Percentiles rank a stretch among this genome's conserved stretches.
Conservation (phyloP, 2,797 vertebrate species). For the Pseudocheirus occidentalis region DNA sequence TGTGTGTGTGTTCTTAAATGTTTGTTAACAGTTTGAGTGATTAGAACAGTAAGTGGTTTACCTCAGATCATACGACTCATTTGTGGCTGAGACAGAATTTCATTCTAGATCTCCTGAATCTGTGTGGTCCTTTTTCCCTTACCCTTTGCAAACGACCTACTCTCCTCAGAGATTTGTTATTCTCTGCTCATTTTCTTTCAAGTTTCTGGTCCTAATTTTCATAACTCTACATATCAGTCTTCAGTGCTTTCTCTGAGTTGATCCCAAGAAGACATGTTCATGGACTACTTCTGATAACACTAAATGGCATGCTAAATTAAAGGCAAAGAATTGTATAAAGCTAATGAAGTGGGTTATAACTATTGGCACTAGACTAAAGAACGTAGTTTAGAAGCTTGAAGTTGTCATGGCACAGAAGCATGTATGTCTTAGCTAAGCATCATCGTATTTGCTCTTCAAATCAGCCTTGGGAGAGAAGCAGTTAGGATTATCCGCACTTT, state of each 20-base stretch:
- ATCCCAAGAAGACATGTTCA: not conserved
- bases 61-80: not conserved
- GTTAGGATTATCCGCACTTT: not conserved
- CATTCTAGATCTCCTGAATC: not conserved
- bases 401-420: not conserved
- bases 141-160: not conserved
- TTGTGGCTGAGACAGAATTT: not conserved
- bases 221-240: not conserved
- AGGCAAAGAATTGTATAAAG: not conserved
- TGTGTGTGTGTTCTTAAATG: not conserved
- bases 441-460: not conserved
- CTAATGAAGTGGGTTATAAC: not conserved
- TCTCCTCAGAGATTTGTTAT: not conserved
- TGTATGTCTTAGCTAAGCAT: not conserved
- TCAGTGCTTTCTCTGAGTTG: not conserved
- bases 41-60: not conserved
- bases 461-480: not conserved
- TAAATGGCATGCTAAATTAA: not conserved
- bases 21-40: not conserved
- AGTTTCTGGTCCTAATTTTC: not conserved
- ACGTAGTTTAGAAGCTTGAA: not conserved
- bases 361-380: not conserved
- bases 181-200: not conserved
- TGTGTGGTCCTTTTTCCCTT: not conserved
- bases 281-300: not conserved